phyloP scores from a whole-genome alignment of 2,888 invertebrate species.

The Bembecia ichneumoniformis region DNA sequence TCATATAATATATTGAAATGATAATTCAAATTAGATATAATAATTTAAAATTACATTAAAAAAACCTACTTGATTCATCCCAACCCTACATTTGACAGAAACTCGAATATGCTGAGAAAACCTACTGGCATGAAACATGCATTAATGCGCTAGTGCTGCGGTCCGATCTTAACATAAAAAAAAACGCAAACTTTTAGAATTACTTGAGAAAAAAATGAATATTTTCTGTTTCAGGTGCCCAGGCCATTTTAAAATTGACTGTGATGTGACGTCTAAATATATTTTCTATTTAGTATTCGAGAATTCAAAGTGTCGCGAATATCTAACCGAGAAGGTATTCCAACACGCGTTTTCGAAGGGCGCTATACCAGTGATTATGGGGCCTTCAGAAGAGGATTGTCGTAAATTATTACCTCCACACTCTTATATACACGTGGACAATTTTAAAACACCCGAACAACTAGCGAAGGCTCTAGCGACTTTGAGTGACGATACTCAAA shows the following conservation, averaged over 20 bases:
- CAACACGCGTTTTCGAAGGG: slow-evolving; percentile 76
- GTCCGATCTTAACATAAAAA: background rate
- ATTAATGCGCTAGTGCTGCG: too few relatives aligned
- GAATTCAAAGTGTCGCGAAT: slow-evolving; percentile 78
- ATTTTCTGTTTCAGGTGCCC: slow-evolving; percentile 68
- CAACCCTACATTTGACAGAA: too few relatives aligned
- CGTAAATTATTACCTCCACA: slow-evolving; percentile 71
- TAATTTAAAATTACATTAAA: too few relatives aligned
- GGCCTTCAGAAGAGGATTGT: slow-evolving; percentile 63
- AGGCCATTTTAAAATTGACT: slow-evolving; percentile 75
- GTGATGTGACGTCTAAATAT: slow-evolving; percentile 68
- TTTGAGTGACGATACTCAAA: slow-evolving; percentile 45
- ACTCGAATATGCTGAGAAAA: too few relatives aligned
- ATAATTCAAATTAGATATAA: too few relatives aligned
- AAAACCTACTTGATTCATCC: too few relatives aligned
- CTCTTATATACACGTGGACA: slow-evolving; percentile 75
- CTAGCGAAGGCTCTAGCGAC: slow-evolving; percentile 66
- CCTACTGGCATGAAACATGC: too few relatives aligned
- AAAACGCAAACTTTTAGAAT: too few relatives aligned
- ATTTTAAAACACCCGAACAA: slow-evolving; percentile 58
- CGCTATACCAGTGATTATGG: slow-evolving; percentile 78
- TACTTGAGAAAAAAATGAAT: too few relatives aligned
- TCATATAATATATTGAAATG: too few relatives aligned
- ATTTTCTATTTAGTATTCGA: slow-evolving; percentile 80
- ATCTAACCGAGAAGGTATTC: slow-evolving; percentile 80